Conservation (phyloP, 1,140 invertebrate genomes). For the Tetramorium simillimum region DNA sequence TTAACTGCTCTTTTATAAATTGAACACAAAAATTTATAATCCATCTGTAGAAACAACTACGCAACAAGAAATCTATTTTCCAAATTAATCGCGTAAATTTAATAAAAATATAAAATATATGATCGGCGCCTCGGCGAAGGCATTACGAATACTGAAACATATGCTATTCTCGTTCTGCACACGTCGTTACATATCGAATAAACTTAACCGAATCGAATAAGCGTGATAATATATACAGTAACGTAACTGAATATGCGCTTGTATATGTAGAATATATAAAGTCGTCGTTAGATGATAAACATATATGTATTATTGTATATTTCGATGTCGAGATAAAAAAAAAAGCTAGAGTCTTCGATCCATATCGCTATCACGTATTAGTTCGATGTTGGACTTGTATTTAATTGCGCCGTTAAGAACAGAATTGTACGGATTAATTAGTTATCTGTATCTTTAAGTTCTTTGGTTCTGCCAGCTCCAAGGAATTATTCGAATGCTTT, state of each 20-base stretch:
- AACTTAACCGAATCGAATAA: background rate
- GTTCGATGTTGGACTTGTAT: background rate
- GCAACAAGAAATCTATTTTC: background rate
- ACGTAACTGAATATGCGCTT: slow-evolving; percentile 54
- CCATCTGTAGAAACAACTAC: background rate
- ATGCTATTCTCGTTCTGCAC: background rate
- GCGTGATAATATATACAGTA: slow-evolving; percentile 13
- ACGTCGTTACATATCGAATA: background rate
- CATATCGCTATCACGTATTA: slow-evolving; percentile 12
- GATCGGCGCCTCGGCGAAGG: background rate
- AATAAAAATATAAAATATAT: background rate
- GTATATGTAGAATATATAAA: slow-evolving; percentile 51
- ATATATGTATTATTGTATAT: slow-evolving; percentile 36
- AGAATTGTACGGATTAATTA: slow-evolving; percentile 34
- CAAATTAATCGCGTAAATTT: background rate
- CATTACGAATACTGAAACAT: background rate
- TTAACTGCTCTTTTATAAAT: background rate
- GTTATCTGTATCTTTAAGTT: slow-evolving; percentile 56
- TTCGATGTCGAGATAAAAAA: background rate
- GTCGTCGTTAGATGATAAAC: slow-evolving; percentile 42
- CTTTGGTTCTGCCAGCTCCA: background rate
- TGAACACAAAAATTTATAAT: background rate
- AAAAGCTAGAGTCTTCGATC: background rate
- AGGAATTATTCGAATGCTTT: background rate
- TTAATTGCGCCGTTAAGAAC: background rate